Evolutionary conservation across 1,140 invertebrate genomes (phyloP), one percentile per base, ranked within the genome.

Genomic region (Thalassaphorura encarpata): DNA sequence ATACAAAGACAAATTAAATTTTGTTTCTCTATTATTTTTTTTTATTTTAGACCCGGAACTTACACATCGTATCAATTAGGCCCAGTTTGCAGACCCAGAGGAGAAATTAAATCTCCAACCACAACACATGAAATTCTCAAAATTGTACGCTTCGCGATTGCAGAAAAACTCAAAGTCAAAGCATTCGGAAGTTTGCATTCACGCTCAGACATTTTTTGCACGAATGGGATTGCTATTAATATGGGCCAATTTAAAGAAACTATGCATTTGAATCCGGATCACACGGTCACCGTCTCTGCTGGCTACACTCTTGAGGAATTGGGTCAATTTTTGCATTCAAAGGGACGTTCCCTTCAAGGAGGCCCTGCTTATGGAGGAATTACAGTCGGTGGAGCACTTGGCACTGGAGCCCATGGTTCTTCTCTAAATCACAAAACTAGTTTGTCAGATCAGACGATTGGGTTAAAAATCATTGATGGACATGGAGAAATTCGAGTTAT

Each of bases 321-420:
- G n/a, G 2, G 19, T 15, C 18, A 52, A 21, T 52, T 15, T 21
- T 27, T 52, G 16, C 19, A 19, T 13, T 8, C 18, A 1, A 4
- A 36, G 1, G 39, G 39, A 6, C 15, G 45, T 2, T 27, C 50
- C 3, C 24, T 58, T 2, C 41, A 31, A 15, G 24, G 19, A 15
- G 42, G 40, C 21, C 56, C 56, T 28, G 51, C 56, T 15, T 58
- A 21, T 42, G 46, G 39, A 31, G 42, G 42, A 3, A 58, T 58
- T n/a, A 52, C 56, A 19, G 19, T 59, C 23, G 57, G 45, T 16
- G 57, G 57, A 5, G 51, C 52, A 21, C 49, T 59, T 19, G 57
- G 51, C 6, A 59, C 57, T 29, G 57, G 57, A 16, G 57, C 57
- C 31, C 57, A 54, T 26, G 57, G 57, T 1, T 45, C 39, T 3